Evolutionary conservation across 1,140 invertebrate genomes (phyloP).

Genomic region (Metaphire vulgaris): DNA sequence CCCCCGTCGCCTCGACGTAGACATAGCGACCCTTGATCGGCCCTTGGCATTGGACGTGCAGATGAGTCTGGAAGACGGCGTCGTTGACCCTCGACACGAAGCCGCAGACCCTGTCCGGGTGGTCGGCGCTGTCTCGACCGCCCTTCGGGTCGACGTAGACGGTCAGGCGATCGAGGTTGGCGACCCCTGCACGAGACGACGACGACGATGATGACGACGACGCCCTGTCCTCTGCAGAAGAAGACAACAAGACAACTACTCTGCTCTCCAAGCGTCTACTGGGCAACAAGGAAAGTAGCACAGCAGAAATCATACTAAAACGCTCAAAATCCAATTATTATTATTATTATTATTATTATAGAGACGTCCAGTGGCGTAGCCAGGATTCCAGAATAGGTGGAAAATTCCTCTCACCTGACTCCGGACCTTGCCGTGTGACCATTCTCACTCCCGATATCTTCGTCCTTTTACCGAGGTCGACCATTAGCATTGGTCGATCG

Average conservation of each 20-base stretch:
- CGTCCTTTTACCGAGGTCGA: slow-evolving; percentile 54
- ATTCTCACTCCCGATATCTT: slow-evolving; percentile 44
- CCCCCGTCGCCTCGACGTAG: slow-evolving; percentile 56
- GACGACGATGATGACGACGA: too few relatives aligned
- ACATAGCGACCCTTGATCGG: slow-evolving; percentile 55
- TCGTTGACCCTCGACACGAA: slow-evolving; percentile 55
- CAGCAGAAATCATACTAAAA: too few relatives aligned
- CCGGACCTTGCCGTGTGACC: neutral
- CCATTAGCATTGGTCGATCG: slow-evolving; percentile 57
- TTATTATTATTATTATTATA: too few relatives aligned
- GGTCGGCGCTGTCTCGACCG: slow-evolving; percentile 36
- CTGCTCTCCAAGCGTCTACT: too few relatives aligned
- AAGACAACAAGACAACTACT: too few relatives aligned
- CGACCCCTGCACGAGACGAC: too few relatives aligned
- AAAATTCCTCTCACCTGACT: neutral
- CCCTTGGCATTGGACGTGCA: slow-evolving; percentile 55
- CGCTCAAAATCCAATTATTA: too few relatives aligned
- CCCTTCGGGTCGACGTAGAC: slow-evolving; percentile 56
- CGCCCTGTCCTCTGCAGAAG: too few relatives aligned
- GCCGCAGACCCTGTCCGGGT: slow-evolving; percentile 50
- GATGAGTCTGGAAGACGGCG: slow-evolving; percentile 53
- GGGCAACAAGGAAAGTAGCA: too few relatives aligned
- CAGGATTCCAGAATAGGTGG: too few relatives aligned
- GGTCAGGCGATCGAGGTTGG: slow-evolving; percentile 56
- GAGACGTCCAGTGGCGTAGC: too few relatives aligned